These are phyloP conservation scores for Nomada fabriciana DNA, from an alignment of 2,888 invertebrate species.

Conservation along the genomic window DNA sequence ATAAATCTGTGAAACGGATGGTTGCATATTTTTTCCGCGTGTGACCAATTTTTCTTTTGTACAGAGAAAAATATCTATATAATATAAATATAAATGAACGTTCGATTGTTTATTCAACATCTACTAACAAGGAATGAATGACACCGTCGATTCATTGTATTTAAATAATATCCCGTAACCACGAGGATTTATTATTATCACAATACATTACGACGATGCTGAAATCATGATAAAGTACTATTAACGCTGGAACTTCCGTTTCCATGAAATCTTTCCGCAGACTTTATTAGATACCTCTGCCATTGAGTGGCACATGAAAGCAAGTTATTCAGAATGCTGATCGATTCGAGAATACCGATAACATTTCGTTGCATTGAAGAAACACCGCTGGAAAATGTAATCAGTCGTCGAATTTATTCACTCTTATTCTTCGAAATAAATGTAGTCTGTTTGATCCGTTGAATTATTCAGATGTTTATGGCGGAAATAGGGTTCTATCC, in stretches of 20 bases:
- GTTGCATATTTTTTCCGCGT: neutral
- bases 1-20: slow-evolving; percentile 1
- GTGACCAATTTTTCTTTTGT: neutral
- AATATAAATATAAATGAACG: neutral
- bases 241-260: slow-evolving; percentile 38
- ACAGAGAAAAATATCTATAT: neutral
- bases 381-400: slow-evolving; percentile 28
- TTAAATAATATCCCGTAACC: slow-evolving; percentile 38
- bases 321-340: slow-evolving; percentile 19
- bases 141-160: slow-evolving; percentile 39
- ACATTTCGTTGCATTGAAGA: slow-evolving; percentile 29
- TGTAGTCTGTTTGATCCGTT: neutral
- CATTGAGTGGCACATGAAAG: slow-evolving; percentile 22
- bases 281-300: slow-evolving; percentile 46
- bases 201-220: slow-evolving; percentile 39
- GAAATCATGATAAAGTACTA: slow-evolving; percentile 32
- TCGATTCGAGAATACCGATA: slow-evolving; percentile 34
- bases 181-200: slow-evolving; percentile 41
- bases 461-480: no score
- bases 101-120: slow-evolving; percentile 36
- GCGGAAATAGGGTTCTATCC: no score
- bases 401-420: slow-evolving; percentile 20
- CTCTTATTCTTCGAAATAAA: slow-evolving; percentile 3
- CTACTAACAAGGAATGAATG: slow-evolving; percentile 22
- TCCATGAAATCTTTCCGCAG: slow-evolving; percentile 5